These are phyloP conservation scores for Psettodes erumei DNA, from an alignment of 2,113 vertebrate species.

Conservation along the genomic window DNA sequence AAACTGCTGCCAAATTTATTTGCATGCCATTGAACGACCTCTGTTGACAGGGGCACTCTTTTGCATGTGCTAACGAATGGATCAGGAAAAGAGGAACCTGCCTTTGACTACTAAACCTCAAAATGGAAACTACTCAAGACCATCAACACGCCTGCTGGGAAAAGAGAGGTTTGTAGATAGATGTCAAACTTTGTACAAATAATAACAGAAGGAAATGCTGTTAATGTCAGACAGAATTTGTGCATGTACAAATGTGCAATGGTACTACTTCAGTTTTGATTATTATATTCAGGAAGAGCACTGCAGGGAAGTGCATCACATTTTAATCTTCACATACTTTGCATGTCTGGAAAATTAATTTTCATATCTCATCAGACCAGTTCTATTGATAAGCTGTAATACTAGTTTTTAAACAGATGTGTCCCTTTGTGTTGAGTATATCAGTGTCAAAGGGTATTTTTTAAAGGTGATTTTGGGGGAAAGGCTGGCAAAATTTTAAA, in stretches of 20 bases:
- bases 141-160: neutral
- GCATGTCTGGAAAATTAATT: neutral
- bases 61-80: neutral
- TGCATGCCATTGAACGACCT: slow-evolving; percentile 19
- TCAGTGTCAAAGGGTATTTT: neutral
- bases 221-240: neutral
- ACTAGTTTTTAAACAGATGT: neutral
- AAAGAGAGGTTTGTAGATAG: neutral
- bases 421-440: neutral
- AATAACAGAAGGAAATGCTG: neutral
- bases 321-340: neutral
- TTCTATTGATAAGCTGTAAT: neutral
- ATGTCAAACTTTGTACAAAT: neutral
- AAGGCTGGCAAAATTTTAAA: neutral
- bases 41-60: neutral
- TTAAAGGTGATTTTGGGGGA: neutral
- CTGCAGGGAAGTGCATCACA: neutral
- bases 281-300: neutral
- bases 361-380: neutral
- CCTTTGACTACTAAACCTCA: slow-evolving; percentile 1
- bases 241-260: neutral
- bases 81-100: neutral
- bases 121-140: neutral
- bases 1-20: slow-evolving; percentile 1
- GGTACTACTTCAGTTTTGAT: neutral